These are phyloP conservation scores for Plagodis dolabraria DNA, from an alignment of 2,888 invertebrate genomes.

Conservation along the genomic window DNA sequence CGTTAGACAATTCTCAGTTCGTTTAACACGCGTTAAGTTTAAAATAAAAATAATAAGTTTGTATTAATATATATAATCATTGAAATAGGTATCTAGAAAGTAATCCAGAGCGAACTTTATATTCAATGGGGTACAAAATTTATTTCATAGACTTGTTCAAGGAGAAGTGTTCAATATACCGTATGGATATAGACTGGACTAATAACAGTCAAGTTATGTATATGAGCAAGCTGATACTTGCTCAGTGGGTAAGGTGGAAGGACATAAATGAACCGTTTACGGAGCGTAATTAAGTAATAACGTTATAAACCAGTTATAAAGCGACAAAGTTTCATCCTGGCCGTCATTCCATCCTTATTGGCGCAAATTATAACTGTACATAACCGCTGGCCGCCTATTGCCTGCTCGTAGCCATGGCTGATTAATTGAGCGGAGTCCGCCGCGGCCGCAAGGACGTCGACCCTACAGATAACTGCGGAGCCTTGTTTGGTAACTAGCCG, in stretches of 20 bases:
- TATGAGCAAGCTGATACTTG: conserved; percentile 12
- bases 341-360: conserved; percentile 33
- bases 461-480: conserved; percentile 49
- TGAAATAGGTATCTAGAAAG: no score
- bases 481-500: conserved; percentile 52
- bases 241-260: conserved; percentile 19
- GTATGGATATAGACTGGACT: neutral
- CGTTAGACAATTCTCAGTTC: no score
- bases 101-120: no score
- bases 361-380: conserved; percentile 36
- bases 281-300: conserved; percentile 36
- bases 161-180: no score
- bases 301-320: conserved; percentile 35
- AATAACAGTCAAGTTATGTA: conserved; percentile 3
- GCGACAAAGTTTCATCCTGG: conserved; percentile 35
- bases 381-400: conserved; percentile 46
- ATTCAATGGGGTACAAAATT: no score
- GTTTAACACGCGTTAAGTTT: no score
- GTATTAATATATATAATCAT: no score
- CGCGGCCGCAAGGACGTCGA: conserved; percentile 54
- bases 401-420: conserved; percentile 44
- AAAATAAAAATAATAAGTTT: no score
- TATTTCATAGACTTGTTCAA: no score
- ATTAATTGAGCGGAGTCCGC: conserved; percentile 58
- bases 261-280: conserved; percentile 30